Conservation (phyloP, 2,797 vertebrate species). For the Epinephelus coioides region DNA sequence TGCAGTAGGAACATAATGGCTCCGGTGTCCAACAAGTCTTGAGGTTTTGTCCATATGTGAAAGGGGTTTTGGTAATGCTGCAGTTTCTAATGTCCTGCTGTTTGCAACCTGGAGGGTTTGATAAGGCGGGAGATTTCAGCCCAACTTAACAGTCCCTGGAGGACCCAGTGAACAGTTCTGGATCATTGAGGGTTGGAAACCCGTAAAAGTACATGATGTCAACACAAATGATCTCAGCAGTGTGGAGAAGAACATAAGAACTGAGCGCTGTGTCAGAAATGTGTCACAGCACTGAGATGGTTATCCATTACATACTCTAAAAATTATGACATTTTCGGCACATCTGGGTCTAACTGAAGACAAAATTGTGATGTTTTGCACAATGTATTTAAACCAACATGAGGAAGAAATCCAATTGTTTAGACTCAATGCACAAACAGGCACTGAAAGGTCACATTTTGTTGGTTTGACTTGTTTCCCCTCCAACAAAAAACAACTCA, state of each 20-base stretch:
- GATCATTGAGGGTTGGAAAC: constrained; percentile 76
- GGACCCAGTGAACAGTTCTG: constrained; percentile 75
- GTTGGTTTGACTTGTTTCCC: constrained; percentile 64
- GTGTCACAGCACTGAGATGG: constrained; percentile 36
- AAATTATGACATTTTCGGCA: constrained; percentile 20
- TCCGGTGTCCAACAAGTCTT: constrained; percentile 69
- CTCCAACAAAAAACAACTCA: constrained; percentile 49
- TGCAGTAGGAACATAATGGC: constrained; percentile 69
- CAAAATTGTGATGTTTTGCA: constrained; percentile 1
- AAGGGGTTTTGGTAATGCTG: constrained; percentile 56
- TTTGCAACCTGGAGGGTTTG: constrained; percentile 70
- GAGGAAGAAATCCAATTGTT: constrained; percentile 19
- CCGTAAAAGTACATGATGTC: constrained; percentile 70
- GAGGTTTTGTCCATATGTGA: constrained; percentile 68
- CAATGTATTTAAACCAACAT: background rate
- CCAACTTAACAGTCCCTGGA: constrained; percentile 71
- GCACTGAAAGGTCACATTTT: constrained; percentile 69
- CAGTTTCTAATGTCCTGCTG: constrained; percentile 66
- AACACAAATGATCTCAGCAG: constrained; percentile 67
- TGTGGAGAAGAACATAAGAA: constrained; percentile 49
- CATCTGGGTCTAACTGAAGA: constrained; percentile 5
- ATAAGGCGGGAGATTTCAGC: constrained; percentile 73
- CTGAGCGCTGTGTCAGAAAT: constrained; percentile 34
- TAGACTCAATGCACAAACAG: constrained; percentile 32
- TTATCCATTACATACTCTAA: background rate